These are phyloP conservation scores for Ecdyonurus torrentis DNA, from an alignment of 2,888 invertebrate genomes.

Conservation along the genomic window DNA sequence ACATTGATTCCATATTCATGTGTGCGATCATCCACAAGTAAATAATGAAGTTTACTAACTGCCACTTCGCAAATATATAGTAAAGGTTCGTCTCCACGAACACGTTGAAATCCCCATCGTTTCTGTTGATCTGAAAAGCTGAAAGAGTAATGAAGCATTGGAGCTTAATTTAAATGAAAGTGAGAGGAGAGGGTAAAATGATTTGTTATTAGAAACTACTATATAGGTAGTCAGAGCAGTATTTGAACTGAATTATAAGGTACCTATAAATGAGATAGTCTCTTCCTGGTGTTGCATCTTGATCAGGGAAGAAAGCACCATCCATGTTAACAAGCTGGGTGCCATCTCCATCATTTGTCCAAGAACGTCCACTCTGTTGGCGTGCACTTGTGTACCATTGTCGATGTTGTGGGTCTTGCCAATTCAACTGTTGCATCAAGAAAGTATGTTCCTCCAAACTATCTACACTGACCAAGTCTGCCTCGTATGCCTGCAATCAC, in stretches of 20 bases:
- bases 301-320: slow-evolving; percentile 55
- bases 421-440: slow-evolving; percentile 60
- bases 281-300: slow-evolving; percentile 31
- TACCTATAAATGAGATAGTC: slow-evolving; percentile 70
- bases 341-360: slow-evolving; percentile 73
- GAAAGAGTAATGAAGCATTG: slow-evolving; percentile 12
- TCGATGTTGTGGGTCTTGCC: slow-evolving; percentile 69
- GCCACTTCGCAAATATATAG: slow-evolving; percentile 82
- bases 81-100: slow-evolving; percentile 55
- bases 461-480: slow-evolving; percentile 65
- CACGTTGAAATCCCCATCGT: slow-evolving; percentile 71
- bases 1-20: slow-evolving; percentile 76
- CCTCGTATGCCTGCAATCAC: slow-evolving; percentile 45
- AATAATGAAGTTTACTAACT: slow-evolving; percentile 49
- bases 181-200: slow-evolving; percentile 4
- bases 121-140: slow-evolving; percentile 43
- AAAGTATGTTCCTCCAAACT: slow-evolving; percentile 76
- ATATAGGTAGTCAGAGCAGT: not conserved
- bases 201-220: not conserved
- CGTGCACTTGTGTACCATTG: slow-evolving; percentile 75
- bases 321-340: slow-evolving; percentile 60
- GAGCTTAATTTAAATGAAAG: slow-evolving; percentile 2
- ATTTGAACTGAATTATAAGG: slow-evolving; percentile 11
- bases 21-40: slow-evolving; percentile 55
- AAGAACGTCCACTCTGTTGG: slow-evolving; percentile 54